Conservation (phyloP, 2,888 invertebrate genomes). For the Drosophila cyrtoloma region DNA sequence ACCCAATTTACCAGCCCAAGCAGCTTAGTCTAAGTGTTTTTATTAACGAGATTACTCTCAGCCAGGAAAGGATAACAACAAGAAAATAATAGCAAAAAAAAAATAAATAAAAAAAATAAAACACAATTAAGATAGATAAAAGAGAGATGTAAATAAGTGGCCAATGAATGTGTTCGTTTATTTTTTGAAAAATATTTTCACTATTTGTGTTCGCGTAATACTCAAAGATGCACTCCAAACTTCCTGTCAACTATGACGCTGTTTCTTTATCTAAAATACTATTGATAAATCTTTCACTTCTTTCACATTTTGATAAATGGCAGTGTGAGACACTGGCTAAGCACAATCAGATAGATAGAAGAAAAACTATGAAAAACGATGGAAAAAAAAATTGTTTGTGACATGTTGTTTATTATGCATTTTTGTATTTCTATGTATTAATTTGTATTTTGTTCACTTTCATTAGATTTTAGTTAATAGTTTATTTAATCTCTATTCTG, state of each 20-base stretch:
- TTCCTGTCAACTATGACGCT: constrained; percentile 52
- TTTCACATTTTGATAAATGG: constrained; percentile 22
- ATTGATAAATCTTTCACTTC: constrained; percentile 28
- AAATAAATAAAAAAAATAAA: constrained; percentile 11
- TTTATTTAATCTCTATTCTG: constrained; percentile 82
- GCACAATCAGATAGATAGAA: constrained; percentile 19
- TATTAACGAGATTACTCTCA: constrained; percentile 65
- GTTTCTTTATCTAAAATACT: constrained; percentile 21
- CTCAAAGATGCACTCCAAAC: constrained; percentile 68
- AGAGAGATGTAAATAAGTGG: constrained; percentile 32
- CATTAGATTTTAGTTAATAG: constrained; percentile 80
- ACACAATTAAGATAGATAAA: background rate
- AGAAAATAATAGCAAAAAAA: constrained; percentile 12
- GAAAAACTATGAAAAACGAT: constrained; percentile 35
- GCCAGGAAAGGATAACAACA: constrained; percentile 44
- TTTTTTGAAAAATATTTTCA: constrained; percentile 12
- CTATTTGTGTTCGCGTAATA: constrained; percentile 19
- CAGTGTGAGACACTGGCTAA: constrained; percentile 19
- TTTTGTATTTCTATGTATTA: constrained; percentile 72
- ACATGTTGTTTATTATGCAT: constrained; percentile 84
- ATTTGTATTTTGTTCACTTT: constrained; percentile 71
- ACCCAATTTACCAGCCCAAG: constrained; percentile 57
- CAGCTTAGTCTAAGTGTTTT: constrained; percentile 62
- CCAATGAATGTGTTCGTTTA: constrained; percentile 52
- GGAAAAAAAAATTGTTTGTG: constrained; percentile 65